phyloP scores from a whole-genome alignment of 2,113 vertebrate genomes.

The Labrus mixtus region DNA sequence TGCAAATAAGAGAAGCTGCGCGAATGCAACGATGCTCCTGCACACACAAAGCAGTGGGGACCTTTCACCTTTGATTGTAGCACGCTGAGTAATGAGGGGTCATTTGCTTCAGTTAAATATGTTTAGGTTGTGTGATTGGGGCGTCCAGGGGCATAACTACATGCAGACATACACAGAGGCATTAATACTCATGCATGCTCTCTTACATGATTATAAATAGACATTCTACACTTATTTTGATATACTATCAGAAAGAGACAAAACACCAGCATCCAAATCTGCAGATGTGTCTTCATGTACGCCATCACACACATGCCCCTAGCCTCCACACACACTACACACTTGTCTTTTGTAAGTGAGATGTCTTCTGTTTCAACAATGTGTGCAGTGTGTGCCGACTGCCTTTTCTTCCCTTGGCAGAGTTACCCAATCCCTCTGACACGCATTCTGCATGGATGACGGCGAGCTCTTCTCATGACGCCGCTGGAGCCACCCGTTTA shows the following conservation, averaged over 20 bases:
- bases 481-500: slow-evolving; percentile 80
- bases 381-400: slow-evolving; percentile 74
- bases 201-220: slow-evolving; percentile 21
- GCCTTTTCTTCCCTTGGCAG: slow-evolving; percentile 71
- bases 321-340: slow-evolving; percentile 46
- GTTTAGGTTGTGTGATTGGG: slow-evolving; percentile 55
- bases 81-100: slow-evolving; percentile 76
- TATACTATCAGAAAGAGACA: slow-evolving; percentile 5
- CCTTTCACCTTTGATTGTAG: slow-evolving; percentile 65
- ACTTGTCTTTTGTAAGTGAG: slow-evolving; percentile 77
- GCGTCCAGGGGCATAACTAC: slow-evolving; percentile 57
- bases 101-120: slow-evolving; percentile 71
- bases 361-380: slow-evolving; percentile 82
- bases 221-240: slow-evolving; percentile 14
- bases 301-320: neutral
- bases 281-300: slow-evolving; percentile 25
- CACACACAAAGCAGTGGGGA: slow-evolving; percentile 30
- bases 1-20: slow-evolving; percentile 17
- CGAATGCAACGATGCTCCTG: slow-evolving; percentile 6
- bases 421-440: slow-evolving; percentile 80
- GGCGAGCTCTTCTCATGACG: slow-evolving; percentile 78
- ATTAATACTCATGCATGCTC: slow-evolving; percentile 16
- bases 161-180: slow-evolving; percentile 29
- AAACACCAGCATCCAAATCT: neutral
- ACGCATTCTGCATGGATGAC: slow-evolving; percentile 81